phyloP scores from a whole-genome alignment of 2,888 invertebrate species.

The Nephrocerus scutellatus region DNA sequence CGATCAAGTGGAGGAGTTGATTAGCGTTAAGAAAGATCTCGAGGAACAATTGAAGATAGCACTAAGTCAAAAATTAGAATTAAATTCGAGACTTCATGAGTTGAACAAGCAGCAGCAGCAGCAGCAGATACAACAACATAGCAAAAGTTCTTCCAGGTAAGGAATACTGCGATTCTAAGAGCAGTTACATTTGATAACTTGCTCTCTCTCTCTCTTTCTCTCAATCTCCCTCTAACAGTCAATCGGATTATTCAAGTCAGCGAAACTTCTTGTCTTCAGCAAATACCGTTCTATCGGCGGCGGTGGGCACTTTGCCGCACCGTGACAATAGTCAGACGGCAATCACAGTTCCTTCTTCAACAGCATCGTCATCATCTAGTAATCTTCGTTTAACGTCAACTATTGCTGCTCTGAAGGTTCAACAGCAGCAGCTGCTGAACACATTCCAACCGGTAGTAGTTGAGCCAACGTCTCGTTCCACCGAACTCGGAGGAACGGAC shows the following conservation, averaged over 20 bases:
- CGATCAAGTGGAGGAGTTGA: conserved; percentile 56
- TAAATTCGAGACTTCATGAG: conserved; percentile 54
- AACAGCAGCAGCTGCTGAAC: conserved; percentile 22
- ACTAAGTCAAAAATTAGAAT: conserved; percentile 53
- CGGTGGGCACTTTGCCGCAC: conserved; percentile 25
- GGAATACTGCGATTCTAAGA: conserved; percentile 8
- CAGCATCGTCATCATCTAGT: neutral
- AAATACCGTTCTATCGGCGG: conserved; percentile 38
- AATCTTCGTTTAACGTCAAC: neutral
- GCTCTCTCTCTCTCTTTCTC: conserved; percentile 5
- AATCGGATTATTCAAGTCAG: conserved; percentile 41
- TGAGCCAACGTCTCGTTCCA: conserved; percentile 19
- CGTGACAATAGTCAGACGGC: conserved; percentile 2
- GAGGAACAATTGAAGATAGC: conserved; percentile 56
- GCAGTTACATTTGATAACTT: neutral
- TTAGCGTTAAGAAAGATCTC: conserved; percentile 53
- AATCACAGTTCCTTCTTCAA: conserved; percentile 10
- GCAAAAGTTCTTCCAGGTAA: conserved; percentile 46
- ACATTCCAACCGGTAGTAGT: conserved; percentile 37
- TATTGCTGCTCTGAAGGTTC: conserved; percentile 12
- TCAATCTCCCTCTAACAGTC: conserved; percentile 26
- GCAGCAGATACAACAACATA: conserved; percentile 31
- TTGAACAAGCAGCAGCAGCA: conserved; percentile 44
- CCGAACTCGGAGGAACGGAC: conserved; percentile 20
- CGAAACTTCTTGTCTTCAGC: conserved; percentile 42